phyloP scores from a whole-genome alignment of 2,888 invertebrate species.

The Tinea semifulvella region DNA sequence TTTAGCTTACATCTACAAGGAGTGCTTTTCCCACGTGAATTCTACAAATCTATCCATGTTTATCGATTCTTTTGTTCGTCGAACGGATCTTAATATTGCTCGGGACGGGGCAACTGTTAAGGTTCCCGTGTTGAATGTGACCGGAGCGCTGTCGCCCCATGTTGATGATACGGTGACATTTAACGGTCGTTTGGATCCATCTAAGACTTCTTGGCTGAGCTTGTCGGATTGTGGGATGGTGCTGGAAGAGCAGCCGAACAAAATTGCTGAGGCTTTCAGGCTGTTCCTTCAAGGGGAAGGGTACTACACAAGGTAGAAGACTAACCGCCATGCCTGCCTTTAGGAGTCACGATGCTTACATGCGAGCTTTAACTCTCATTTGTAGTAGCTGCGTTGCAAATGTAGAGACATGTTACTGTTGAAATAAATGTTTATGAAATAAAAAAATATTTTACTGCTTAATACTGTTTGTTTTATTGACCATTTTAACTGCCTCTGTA shows the following conservation, averaged over 20 bases:
- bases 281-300: conserved; percentile 98
- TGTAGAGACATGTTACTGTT: conserved; percentile 53
- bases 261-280: conserved; percentile 96
- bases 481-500: too few relatives aligned
- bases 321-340: conserved; percentile 26
- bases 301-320: conserved; percentile 83
- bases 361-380: conserved; percentile 57
- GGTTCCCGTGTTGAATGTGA: conserved; percentile 92
- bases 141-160: conserved; percentile 93
- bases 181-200: conserved; percentile 94
- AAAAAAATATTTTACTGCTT: conserved; percentile 14
- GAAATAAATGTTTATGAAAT: conserved; percentile 50
- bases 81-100: conserved; percentile 88
- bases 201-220: conserved; percentile 98
- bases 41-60: conserved; percentile 94
- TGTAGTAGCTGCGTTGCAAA: conserved; percentile 54
- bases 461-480: conserved; percentile 11
- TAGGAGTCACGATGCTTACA: conserved; percentile 53
- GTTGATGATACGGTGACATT: conserved; percentile 97
- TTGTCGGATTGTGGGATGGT: conserved; percentile 98
- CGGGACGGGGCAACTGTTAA: conserved; percentile 70
- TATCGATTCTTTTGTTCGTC: conserved; percentile 92
- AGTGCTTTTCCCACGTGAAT: conserved; percentile 93
- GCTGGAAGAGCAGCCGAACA: conserved; percentile 96
- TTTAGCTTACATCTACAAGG: conserved; percentile 90